Evolutionary conservation across 2,888 invertebrate species (phyloP).

Genomic region (Hermaeophaga mercurialis): DNA sequence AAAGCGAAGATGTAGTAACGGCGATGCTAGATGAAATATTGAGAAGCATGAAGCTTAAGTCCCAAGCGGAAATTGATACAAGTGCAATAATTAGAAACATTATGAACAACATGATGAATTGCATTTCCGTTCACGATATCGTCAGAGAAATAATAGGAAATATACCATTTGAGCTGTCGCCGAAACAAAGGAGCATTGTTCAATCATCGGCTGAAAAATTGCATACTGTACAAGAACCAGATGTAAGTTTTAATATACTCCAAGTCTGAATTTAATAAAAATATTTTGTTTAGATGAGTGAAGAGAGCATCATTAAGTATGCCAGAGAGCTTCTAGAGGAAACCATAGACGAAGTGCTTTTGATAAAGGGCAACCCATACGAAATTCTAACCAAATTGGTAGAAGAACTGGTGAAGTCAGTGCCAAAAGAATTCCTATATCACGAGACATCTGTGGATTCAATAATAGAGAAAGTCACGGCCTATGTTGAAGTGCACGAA

Average conservation of each 20-base stretch:
- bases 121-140: slow-evolving; percentile 45
- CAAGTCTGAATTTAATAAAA: background rate
- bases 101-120: slow-evolving; percentile 41
- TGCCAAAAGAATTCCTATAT: slow-evolving; percentile 41
- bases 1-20: slow-evolving; percentile 43
- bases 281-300: slow-evolving; percentile 38
- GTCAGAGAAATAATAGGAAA: slow-evolving; percentile 46
- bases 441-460: slow-evolving; percentile 32
- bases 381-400: slow-evolving; percentile 44
- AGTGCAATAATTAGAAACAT: slow-evolving; percentile 44
- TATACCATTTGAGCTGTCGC: slow-evolving; percentile 44
- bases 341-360: slow-evolving; percentile 43
- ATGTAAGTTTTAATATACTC: slow-evolving; percentile 32
- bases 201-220: slow-evolving; percentile 49
- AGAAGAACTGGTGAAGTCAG: slow-evolving; percentile 43
- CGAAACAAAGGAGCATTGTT: slow-evolving; percentile 45
- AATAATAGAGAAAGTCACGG: slow-evolving; percentile 35
- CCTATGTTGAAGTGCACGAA: slow-evolving; percentile 12
- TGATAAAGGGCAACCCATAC: slow-evolving; percentile 38
- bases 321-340: slow-evolving; percentile 44
- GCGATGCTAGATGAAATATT: slow-evolving; percentile 46
- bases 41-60: slow-evolving; percentile 27
- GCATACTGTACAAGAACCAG: slow-evolving; percentile 44
- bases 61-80: slow-evolving; percentile 38
- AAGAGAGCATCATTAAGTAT: slow-evolving; percentile 39